Evolutionary conservation across 2,888 invertebrate genomes (phyloP).

Genomic region (Buathra laborator): DNA sequence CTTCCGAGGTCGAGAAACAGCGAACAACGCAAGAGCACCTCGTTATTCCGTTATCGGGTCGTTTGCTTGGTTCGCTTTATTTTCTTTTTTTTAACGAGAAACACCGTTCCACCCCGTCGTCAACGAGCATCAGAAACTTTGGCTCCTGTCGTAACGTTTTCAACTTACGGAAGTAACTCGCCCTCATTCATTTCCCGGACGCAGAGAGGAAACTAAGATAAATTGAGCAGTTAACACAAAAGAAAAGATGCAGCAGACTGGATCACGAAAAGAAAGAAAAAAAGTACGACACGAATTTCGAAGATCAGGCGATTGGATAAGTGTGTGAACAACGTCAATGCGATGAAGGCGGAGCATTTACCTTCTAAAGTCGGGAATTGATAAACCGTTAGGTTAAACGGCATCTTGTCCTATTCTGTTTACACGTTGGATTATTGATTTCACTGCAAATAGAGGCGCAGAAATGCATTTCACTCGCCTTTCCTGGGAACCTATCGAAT

Average conservation of each 20-base stretch:
- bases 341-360: background rate
- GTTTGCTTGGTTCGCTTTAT: background rate
- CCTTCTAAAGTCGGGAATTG: background rate
- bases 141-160: background rate
- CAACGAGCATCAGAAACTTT: background rate
- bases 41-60: constrained; percentile 42
- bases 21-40: background rate
- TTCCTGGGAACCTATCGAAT: background rate
- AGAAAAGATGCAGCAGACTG: background rate
- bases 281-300: too few relatives aligned
- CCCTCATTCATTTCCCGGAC: background rate
- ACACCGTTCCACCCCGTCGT: background rate
- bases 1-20: background rate
- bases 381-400: background rate
- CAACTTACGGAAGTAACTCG: background rate
- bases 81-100: constrained; percentile 5
- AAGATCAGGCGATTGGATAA: too few relatives aligned
- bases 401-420: background rate
- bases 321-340: background rate
- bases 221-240: background rate
- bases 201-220: background rate
- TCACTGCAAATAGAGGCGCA: background rate
- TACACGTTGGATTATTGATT: background rate
- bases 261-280: too few relatives aligned
- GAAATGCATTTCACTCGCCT: background rate